Conservation (phyloP, 1,140 invertebrate species). For the Leguminivora glycinivorella region DNA sequence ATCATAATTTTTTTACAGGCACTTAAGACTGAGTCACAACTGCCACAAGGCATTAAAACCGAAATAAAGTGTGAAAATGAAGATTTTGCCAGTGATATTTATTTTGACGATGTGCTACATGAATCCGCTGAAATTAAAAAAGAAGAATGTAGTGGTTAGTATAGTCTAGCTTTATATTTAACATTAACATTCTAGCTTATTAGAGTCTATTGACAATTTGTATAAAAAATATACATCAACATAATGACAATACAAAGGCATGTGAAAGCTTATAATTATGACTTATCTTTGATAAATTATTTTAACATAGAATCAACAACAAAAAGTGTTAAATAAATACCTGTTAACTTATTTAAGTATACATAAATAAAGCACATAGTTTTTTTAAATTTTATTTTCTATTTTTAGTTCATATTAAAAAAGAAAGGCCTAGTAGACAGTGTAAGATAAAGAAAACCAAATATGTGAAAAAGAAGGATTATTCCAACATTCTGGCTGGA, state of each 20-base stretch:
- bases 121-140: neutral
- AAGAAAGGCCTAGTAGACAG: constrained; percentile 23
- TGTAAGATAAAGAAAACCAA: constrained; percentile 32
- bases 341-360: neutral
- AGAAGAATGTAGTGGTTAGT: neutral
- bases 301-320: too few relatives aligned
- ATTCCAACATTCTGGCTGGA: neutral
- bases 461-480: neutral
- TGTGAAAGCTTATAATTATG: too few relatives aligned
- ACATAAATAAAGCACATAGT: neutral
- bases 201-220: too few relatives aligned
- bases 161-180: too few relatives aligned
- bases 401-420: neutral
- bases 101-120: neutral
- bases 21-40: neutral
- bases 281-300: too few relatives aligned
- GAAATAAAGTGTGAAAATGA: constrained; percentile 5
- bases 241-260: too few relatives aligned
- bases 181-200: too few relatives aligned
- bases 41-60: neutral
- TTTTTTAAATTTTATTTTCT: neutral
- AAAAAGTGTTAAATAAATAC: neutral
- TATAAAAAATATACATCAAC: too few relatives aligned
- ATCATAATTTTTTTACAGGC: neutral
- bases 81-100: neutral